Evolutionary conservation across 37 sponge, comb jelly and placozoan genomes (phyloP).

Genomic region (Lycopodina hypogea): DNA sequence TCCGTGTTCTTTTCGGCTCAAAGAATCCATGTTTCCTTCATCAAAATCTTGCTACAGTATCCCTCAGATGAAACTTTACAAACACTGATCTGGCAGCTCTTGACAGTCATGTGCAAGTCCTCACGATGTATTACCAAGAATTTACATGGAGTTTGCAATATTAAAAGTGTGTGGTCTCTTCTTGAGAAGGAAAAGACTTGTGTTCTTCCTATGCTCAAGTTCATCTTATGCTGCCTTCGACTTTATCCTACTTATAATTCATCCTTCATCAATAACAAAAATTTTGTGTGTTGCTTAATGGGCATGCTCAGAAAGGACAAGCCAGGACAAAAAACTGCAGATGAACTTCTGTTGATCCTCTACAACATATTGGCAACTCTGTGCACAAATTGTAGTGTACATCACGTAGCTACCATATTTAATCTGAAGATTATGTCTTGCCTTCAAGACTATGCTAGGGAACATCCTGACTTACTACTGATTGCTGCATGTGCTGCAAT

Average conservation of each 20-base stretch:
- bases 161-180: neutral
- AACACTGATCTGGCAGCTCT: constrained; percentile 40
- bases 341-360: neutral
- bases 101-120: constrained; percentile 16
- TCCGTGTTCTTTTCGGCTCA: constrained; percentile 11
- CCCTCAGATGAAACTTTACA: constrained; percentile 17
- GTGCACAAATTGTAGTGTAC: neutral
- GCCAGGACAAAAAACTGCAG: neutral
- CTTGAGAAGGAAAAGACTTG: constrained; percentile 8
- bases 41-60: constrained; percentile 40
- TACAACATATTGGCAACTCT: constrained; percentile 32
- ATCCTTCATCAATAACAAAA: neutral
- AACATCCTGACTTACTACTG: constrained; percentile 10
- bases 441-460: constrained; percentile 23
- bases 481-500: constrained; percentile 33
- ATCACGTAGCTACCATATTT: neutral
- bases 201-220: constrained; percentile 4
- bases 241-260: neutral
- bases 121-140: neutral
- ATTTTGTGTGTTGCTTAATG: neutral
- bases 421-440: constrained; percentile 15
- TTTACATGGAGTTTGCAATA: neutral
- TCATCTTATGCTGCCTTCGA: constrained; percentile 17
- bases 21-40: neutral
- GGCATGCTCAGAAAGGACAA: neutral